Percentiles rank a stretch among this genome's conserved stretches.
phyloP scores from a whole-genome alignment of 2,113 vertebrate species.

The Caracal caracal region DNA sequence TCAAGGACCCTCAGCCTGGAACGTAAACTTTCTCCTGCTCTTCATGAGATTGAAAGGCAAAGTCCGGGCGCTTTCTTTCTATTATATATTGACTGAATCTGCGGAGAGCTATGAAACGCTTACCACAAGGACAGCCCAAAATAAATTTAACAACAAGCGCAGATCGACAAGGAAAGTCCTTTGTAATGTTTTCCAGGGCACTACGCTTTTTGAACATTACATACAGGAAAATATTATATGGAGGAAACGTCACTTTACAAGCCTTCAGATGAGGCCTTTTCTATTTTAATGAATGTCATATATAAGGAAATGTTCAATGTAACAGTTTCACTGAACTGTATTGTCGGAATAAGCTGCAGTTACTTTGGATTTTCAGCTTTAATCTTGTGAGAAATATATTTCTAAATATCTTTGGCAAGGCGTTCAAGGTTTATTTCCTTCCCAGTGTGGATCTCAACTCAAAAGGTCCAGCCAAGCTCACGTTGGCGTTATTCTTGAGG shows the following conservation, averaged over 20 bases:
- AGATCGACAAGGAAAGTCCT: conserved; percentile 53
- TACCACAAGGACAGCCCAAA: conserved; percentile 58
- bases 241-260: conserved; percentile 71
- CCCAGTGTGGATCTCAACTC: conserved; percentile 62
- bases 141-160: conserved; percentile 74
- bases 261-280: conserved; percentile 59
- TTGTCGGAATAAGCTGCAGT: conserved; percentile 55
- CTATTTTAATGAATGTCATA: conserved; percentile 72
- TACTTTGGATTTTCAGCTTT: conserved; percentile 67
- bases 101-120: conserved; percentile 64
- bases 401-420: conserved; percentile 65
- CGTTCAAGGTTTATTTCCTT: conserved; percentile 53
- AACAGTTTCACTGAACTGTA: conserved; percentile 39
- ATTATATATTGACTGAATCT: conserved; percentile 55
- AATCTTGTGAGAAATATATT: conserved; percentile 64
- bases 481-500: conserved; percentile 53
- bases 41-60: conserved; percentile 41
- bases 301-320: conserved; percentile 56
- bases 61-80: background rate
- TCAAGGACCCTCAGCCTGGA: background rate
- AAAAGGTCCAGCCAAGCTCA: conserved; percentile 46
- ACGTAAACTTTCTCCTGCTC: background rate
- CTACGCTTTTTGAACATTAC: conserved; percentile 58
- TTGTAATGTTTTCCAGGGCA: conserved; percentile 70
- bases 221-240: conserved; percentile 74